Evolutionary conservation across 1,140 invertebrate genomes (phyloP), one percentile per base, ranked within the genome.

Genomic region (roundworm (Caenorhabditis elegans)): DNA sequence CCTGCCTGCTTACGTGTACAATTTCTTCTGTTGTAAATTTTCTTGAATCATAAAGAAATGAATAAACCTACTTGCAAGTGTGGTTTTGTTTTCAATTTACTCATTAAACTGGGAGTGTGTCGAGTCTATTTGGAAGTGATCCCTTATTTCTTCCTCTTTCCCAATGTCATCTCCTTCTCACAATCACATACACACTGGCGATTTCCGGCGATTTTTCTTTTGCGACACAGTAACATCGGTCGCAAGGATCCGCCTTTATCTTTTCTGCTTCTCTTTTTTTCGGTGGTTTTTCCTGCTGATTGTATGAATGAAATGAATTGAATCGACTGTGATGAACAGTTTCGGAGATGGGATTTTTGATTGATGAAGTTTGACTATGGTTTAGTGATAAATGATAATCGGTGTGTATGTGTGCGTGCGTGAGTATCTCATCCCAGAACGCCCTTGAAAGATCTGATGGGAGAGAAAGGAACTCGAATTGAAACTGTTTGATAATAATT

Each of bases 341-440:
- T 70, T 70, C 34, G 34, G 60, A 70, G 60, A 70, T 70, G 60
- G n/a, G 34, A 70, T 70, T 70, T 70, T 70, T 70, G 60, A 70
- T 70, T 70, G 60, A 70, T 70, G 60, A 70, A 70, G 60, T 70
- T 70, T 70, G 60, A 39, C 60, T 36, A 26, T 70, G 60, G 60
- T 70, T 70, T 70, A 8, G 34, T 70, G 60, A 39, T 43, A 70
- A 70, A 26, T 26, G 28, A 70, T 39, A 43, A 43, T 15, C 39
- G 39, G 6, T 43, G 39, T 15, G 39, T 43, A n/a, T n/a, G n/a
- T n/a, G n/a, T n/a, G 53, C 2, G 53, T 34, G 53, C 34, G 22
- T 53, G 13, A 31, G 34, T 70, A 43, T 70, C 26, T 36, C 34
- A 70, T 39, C 34, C 60, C 8, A 70, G 60, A 70, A 70, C 60